These are phyloP conservation scores for Anseranas semipalmata DNA, from an alignment of 2,113 vertebrate genomes.

Conservation along the genomic window DNA sequence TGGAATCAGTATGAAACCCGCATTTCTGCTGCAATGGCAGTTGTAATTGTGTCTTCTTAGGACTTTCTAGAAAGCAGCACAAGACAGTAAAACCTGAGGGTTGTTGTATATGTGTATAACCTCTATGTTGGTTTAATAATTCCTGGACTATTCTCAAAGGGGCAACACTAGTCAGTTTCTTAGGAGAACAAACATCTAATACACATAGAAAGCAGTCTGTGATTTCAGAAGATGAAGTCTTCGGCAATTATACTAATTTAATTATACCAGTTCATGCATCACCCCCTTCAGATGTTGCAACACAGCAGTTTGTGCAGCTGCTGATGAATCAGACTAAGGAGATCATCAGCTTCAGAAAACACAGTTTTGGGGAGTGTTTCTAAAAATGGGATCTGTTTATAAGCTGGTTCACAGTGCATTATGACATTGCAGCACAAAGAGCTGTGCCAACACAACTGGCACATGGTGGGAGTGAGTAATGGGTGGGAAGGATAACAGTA, in stretches of 20 bases:
- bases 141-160: neutral
- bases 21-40: neutral
- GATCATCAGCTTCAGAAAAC: neutral
- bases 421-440: neutral
- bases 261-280: neutral
- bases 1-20: neutral
- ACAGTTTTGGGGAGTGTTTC: neutral
- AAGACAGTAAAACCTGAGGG: neutral
- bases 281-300: neutral
- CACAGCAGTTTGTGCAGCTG: constrained; percentile 15
- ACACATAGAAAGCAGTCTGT: neutral
- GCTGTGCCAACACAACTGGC: neutral
- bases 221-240: neutral
- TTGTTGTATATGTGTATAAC: neutral
- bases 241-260: neutral
- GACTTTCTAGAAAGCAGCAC: neutral
- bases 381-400: neutral
- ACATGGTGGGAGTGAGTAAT: neutral
- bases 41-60: neutral
- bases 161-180: neutral
- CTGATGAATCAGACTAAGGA: constrained; percentile 41
- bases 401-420: neutral
- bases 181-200: neutral
- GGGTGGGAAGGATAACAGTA: neutral
- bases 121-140: neutral